A percentile compares a stretch with the other conserved stretches of the same genome.
phyloP scores from a whole-genome alignment of 1,140 invertebrate species.

The Apis florea region DNA sequence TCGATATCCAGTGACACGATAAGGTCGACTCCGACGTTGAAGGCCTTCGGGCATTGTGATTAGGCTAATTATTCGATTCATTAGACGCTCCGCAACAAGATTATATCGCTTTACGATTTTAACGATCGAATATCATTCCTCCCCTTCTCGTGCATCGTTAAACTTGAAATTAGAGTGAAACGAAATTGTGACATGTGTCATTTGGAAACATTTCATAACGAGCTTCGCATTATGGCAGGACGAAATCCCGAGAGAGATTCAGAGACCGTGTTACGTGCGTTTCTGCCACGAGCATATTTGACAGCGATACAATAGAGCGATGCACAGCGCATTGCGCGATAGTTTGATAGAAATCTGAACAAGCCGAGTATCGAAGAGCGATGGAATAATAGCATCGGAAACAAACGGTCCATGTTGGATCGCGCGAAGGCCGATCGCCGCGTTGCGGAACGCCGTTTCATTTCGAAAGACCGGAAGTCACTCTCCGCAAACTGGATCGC shows the following conservation, averaged over 20 bases:
- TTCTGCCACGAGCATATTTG: constrained; percentile 11
- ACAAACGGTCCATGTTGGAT: constrained; percentile 54
- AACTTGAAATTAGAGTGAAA: background rate
- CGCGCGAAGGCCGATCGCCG: constrained; percentile 58
- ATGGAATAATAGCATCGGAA: constrained; percentile 59
- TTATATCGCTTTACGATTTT: constrained; percentile 42
- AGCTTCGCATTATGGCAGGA: background rate
- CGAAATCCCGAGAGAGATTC: constrained; percentile 26
- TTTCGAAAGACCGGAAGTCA: constrained; percentile 64
- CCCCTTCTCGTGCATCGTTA: background rate
- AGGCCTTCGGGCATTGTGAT: background rate
- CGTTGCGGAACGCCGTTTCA: constrained; percentile 58
- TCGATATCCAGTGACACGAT: background rate
- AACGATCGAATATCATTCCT: constrained; percentile 56
- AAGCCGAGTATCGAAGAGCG: constrained; percentile 36
- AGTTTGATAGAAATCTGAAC: constrained; percentile 39
- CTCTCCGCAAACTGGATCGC: constrained; percentile 59
- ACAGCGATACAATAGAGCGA: constrained; percentile 4
- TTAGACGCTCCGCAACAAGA: constrained; percentile 15
- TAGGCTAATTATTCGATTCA: constrained; percentile 48
- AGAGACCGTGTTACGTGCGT: constrained; percentile 1
- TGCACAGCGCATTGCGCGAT: constrained; percentile 28
- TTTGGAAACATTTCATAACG: background rate
- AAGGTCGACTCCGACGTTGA: background rate
- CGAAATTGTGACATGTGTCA: background rate